Base-by-base conservation (phyloP, 2,797 vertebrate species). In the Simalia tracyae region DNA sequence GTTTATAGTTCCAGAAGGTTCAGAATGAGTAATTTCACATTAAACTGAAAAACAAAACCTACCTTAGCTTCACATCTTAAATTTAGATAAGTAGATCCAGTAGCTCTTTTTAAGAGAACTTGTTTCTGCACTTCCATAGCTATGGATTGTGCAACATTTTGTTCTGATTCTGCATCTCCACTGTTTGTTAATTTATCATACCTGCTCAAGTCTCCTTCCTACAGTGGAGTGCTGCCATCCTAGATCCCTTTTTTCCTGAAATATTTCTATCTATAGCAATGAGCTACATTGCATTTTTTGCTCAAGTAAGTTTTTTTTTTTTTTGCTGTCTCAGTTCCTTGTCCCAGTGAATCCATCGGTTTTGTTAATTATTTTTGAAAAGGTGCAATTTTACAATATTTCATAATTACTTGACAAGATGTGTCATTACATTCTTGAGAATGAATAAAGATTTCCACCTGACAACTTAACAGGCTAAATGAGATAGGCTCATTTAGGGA, bases 401-500 rank as follows among this genome's bases (percentile, higher is more conserved):
- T 93, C 81, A 91, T 90, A 26, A 56, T 76, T 92, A 92, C 24
- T 15, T 57, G 36, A 59, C 8, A 64, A 42, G 3, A 46, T 90
- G 31, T 89, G 31, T 68, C 4, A 11, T 11, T 24, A 14, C 57
- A 4, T 28, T 87, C 50, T 50, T 68, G 19, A 84, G 85, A 22
- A 31, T 86, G 66, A 0, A 0, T 6, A 84, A 63, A 57, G 60
- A 87, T 93, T 94, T 92, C 84, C 64, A 92, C 54, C 56, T n/a
- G 87, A 64, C 89, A 50, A 89, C 87, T 89, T 86, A 86, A 68
- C 91, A 89, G 36, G 92, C 84, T 76, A 86, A 64, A 93, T 90
- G 54, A 91, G 86, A 24, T 11, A 88, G 81, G 60, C 84, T 92
- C 89, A 81, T 84, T 92, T 5, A 36, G 10, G 0, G 61, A 68